Evolutionary conservation across 2,888 invertebrate species (phyloP).

Genomic region (Archips crataeganus): DNA sequence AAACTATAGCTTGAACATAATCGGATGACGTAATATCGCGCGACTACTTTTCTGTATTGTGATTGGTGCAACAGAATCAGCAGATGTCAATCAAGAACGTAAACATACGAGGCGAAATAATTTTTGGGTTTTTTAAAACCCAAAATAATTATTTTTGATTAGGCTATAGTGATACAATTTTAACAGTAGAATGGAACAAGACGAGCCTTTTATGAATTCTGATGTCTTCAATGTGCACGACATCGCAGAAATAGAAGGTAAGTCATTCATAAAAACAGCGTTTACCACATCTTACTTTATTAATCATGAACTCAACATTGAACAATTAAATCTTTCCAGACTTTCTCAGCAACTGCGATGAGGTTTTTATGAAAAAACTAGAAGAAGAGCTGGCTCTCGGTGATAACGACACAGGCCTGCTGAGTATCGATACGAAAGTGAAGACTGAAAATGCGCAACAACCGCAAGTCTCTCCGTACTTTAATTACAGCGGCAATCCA

Average conservation of each 20-base stretch:
- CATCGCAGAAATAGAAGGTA: slow-evolving; percentile 90
- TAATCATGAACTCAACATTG: slow-evolving; percentile 35
- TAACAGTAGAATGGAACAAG: slow-evolving; percentile 65
- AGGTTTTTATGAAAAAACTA: slow-evolving; percentile 86
- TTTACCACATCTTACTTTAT: slow-evolving; percentile 7
- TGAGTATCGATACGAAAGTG: slow-evolving; percentile 68
- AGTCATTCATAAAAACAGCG: slow-evolving; percentile 46
- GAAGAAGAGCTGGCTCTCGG: slow-evolving; percentile 75
- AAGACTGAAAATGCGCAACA: slow-evolving; percentile 60
- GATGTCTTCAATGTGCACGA: slow-evolving; percentile 89
- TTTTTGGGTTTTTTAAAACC: slow-evolving; percentile 38
- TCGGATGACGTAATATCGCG: slow-evolving; percentile 84
- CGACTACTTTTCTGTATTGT: slow-evolving; percentile 77
- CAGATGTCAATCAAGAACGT: slow-evolving; percentile 66
- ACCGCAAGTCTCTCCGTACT: slow-evolving; percentile 68
- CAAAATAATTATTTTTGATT: slow-evolving; percentile 24
- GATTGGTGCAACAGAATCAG: slow-evolving; percentile 83
- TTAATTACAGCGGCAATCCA: slow-evolving; percentile 69
- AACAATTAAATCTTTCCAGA: slow-evolving; percentile 76
- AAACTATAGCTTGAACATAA: slow-evolving; percentile 12
- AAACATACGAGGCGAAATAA: slow-evolving; percentile 59
- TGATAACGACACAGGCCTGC: slow-evolving; percentile 65
- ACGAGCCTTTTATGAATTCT: slow-evolving; percentile 73
- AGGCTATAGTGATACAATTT: slow-evolving; percentile 30
- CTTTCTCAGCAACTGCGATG: slow-evolving; percentile 88